Evolutionary conservation across 2,113 vertebrate genomes (phyloP), one percentile per base, ranked within the genome.

Genomic region (Pycnonotus jocosus): DNA sequence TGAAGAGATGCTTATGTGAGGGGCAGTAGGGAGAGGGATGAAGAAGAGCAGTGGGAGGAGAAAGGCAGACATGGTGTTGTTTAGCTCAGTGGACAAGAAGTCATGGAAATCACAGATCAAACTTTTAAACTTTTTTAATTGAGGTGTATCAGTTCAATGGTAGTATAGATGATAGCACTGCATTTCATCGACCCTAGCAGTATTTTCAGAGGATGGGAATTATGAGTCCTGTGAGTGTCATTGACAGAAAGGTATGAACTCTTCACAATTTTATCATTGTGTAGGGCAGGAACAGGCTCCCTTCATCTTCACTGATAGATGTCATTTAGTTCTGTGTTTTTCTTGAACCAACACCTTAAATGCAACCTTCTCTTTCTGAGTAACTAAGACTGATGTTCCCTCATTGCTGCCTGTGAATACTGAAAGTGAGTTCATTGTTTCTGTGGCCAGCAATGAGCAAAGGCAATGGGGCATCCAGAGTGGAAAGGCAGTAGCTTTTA

Each of bases 271-370:
- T 96, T 70, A 62, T 84, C 42, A 35, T 42, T 92, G 85, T 90
- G 18, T 33, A 93, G 50, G 16, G 78, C 90, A 90, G 77, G 86
- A 93, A 81, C 58, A 96, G 42, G 24, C 71, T 88, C 65, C 70
- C 87, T 97, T 91, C 74, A 77, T 72, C 74, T 87, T 95, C 85
- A 86, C 45, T 68, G 68, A 93, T 44, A 74, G 79, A 94, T 88
- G 90, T 74, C 5, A 7, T 97, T 96, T 95, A 95, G 94, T 95
- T 86, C 80, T n/a, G n/a, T 82, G 92, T 88, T 83, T 92, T 70
- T 91, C 86, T 94, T 85, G 85, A 93, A 88, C 61, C 92, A 91
- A 72, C 78, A 71, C 40, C 79, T 91, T 93, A 82, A 94, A 94
- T 88, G 45, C 31, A 90, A 80, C 85, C 72, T 97, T 95, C 95